Conservation (phyloP, 2,113 vertebrate genomes). For the Urocolius indicus region DNA sequence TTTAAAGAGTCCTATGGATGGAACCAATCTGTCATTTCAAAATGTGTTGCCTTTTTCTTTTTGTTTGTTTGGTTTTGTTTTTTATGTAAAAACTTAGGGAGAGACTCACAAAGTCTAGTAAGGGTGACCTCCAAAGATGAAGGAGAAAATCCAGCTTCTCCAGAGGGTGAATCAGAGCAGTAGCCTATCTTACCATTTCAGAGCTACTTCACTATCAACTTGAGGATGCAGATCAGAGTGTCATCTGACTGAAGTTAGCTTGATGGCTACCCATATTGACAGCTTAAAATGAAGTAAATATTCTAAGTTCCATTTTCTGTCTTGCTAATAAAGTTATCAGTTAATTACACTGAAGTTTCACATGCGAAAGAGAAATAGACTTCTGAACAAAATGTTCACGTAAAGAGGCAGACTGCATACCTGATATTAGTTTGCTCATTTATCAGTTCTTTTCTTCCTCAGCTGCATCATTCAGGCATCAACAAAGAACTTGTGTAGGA, state of each 20-base stretch:
- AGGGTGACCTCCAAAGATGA: neutral
- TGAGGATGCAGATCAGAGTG: neutral
- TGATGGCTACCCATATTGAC: neutral
- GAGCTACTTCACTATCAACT: neutral
- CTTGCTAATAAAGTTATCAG: neutral
- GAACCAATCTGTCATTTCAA: neutral
- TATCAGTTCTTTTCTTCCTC: neutral
- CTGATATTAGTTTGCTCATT: neutral
- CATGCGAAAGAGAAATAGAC: neutral
- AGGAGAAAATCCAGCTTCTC: neutral
- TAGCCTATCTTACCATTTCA: neutral
- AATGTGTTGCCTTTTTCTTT: neutral
- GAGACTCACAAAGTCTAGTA: neutral
- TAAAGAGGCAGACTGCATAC: neutral
- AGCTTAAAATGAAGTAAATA: neutral
- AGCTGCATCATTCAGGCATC: neutral
- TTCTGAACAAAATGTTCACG: neutral
- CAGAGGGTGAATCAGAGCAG: neutral
- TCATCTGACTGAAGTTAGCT: neutral
- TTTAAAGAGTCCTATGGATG: neutral
- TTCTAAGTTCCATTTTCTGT: neutral
- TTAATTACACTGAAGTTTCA: neutral
- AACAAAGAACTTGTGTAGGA: neutral
- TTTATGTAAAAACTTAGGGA: neutral
- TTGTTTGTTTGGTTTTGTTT: neutral